Percentiles rank a stretch among this genome's conserved stretches.
phyloP scores from a whole-genome alignment of 2,797 vertebrate genomes.

The Etheostoma nigrum region DNA sequence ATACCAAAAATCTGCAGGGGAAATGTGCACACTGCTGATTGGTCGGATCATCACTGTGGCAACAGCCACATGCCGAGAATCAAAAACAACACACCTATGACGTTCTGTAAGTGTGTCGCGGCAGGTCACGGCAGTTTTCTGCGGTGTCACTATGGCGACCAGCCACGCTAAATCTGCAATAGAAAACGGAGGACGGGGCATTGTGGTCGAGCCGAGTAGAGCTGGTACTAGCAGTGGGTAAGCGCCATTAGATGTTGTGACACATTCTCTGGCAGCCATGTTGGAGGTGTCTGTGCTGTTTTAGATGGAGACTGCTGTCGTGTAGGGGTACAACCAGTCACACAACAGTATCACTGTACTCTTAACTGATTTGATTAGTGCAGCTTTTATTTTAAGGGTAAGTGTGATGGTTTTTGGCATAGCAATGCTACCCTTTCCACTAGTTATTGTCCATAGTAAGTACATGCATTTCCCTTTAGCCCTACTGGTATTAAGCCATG shows the following conservation, averaged over 20 bases:
- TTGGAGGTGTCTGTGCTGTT: slow-evolving; percentile 17
- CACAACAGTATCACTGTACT: background rate
- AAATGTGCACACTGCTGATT: no score
- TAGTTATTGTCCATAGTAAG: background rate
- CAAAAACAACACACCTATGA: no score
- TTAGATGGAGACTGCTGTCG: background rate
- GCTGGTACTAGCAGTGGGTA: no score
- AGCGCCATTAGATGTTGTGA: slow-evolving; percentile 28
- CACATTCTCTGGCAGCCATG: slow-evolving; percentile 44
- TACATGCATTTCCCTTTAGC: background rate
- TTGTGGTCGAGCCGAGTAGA: no score
- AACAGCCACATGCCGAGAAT: no score
- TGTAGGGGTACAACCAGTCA: background rate
- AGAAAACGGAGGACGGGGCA: no score
- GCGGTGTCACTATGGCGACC: no score
- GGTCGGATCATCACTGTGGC: no score
- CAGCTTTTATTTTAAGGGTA: background rate
- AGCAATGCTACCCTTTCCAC: background rate
- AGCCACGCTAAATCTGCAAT: no score
- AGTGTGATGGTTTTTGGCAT: background rate
- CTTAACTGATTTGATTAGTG: background rate
- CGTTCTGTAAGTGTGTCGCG: no score
- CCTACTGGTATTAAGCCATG: background rate
- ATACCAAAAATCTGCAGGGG: no score
- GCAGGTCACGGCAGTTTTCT: no score